Conservation (phyloP, 2,888 invertebrate species). For the Allygus modestus region DNA sequence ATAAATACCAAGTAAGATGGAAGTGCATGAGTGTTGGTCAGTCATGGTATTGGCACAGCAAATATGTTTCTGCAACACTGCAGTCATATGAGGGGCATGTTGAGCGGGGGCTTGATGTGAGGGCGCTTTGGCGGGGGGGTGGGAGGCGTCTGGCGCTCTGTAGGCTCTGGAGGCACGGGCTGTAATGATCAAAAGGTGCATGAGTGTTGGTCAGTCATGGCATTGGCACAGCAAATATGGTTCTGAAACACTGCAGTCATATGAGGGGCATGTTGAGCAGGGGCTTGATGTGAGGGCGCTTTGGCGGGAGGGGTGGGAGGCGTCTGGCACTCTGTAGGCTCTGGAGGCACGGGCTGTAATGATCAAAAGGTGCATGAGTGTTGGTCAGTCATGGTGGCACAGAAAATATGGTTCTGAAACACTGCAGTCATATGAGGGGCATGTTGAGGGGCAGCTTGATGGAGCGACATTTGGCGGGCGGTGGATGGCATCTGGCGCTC, state of each 20-base stretch:
- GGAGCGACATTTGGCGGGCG: slow-evolving; percentile 71
- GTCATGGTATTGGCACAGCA: slow-evolving; percentile 11
- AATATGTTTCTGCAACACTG: not conserved
- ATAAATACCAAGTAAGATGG: not conserved
- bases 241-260: not conserved
- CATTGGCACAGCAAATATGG: not conserved
- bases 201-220: slow-evolving; percentile 2
- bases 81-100: slow-evolving; percentile 44
- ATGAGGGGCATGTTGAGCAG: slow-evolving; percentile 64
- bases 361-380: not conserved
- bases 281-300: slow-evolving; percentile 70
- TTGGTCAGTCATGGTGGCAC: slow-evolving; percentile 14
- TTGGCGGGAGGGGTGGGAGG: slow-evolving; percentile 72
- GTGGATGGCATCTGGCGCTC: slow-evolving; percentile 70
- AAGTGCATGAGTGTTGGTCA: not conserved
- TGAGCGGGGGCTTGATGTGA: slow-evolving; percentile 68
- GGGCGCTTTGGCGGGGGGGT: slow-evolving; percentile 72
- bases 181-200: slow-evolving; percentile 62
- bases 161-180: slow-evolving; percentile 71
- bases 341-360: slow-evolving; percentile 70
- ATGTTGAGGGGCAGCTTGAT: slow-evolving; percentile 68
- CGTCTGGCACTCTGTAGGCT: slow-evolving; percentile 69
- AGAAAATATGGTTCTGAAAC: not conserved
- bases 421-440: slow-evolving; percentile 36
- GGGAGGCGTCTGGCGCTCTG: slow-evolving; percentile 70